Evolutionary conservation across 2,113 vertebrate species (phyloP).

Genomic region (Colistium nudipinnis): DNA sequence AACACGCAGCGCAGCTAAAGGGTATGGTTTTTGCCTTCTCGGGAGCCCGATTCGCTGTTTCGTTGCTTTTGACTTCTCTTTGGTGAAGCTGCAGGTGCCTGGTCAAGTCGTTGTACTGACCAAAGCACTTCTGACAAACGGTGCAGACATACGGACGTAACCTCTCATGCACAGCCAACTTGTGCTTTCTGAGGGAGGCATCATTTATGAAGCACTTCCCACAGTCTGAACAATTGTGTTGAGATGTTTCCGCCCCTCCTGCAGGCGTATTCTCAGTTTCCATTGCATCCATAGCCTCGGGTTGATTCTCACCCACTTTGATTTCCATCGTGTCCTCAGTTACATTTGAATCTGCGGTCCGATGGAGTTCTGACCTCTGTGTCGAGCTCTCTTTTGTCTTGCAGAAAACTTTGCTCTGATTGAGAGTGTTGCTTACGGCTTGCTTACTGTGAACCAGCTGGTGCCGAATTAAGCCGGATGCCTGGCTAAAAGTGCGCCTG

Average conservation of each 20-base stretch:
- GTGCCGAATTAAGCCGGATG: constrained; percentile 71
- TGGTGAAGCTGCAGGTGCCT: constrained; percentile 64
- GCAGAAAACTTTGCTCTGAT: background rate
- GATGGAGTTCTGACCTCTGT: background rate
- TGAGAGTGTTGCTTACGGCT: background rate
- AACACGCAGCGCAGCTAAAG: constrained; percentile 58
- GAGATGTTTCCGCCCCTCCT: constrained; percentile 26
- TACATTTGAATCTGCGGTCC: background rate
- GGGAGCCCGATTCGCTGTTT: rapidly evolving
- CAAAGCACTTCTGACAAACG: constrained; percentile 67
- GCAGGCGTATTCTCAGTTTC: background rate
- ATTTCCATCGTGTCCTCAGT: background rate
- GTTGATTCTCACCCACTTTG: background rate
- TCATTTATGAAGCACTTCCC: constrained; percentile 51
- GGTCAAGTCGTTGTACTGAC: constrained; percentile 66
- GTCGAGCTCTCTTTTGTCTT: background rate
- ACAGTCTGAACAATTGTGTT: constrained; percentile 47
- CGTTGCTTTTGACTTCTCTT: background rate
- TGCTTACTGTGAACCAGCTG: constrained; percentile 67
- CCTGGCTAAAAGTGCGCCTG: constrained; percentile 73
- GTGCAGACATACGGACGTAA: constrained; percentile 70
- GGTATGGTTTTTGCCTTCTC: background rate
- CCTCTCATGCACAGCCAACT: constrained; percentile 38
- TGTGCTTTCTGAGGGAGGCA: constrained; percentile 46
- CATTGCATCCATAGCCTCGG: background rate